phyloP scores from a whole-genome alignment of 2,797 vertebrate species.

The Anolis apletophallus region DNA sequence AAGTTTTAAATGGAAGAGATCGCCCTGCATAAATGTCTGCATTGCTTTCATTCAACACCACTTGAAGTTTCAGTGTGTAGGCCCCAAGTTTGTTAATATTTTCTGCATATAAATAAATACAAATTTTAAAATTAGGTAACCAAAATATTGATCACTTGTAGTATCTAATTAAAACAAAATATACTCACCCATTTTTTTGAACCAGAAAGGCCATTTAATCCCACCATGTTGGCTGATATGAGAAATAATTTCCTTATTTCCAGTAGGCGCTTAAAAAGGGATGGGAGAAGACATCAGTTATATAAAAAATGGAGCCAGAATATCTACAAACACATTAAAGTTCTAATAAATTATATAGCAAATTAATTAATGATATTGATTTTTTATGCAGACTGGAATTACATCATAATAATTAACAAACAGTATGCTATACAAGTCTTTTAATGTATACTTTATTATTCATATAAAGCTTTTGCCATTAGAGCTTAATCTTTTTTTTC shows the following conservation, averaged over 20 bases:
- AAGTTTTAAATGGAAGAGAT: constrained; percentile 82
- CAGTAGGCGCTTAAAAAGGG: constrained; percentile 78
- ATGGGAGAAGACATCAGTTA: constrained; percentile 29
- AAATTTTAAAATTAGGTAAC: constrained; percentile 56
- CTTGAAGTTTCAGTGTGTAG: constrained; percentile 86
- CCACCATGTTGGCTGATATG: constrained; percentile 82
- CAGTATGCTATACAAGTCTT: not conserved
- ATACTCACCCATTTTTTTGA: constrained; percentile 89
- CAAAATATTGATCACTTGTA: constrained; percentile 35
- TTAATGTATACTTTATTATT: not conserved
- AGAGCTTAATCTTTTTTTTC: not conserved
- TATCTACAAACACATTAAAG: not conserved
- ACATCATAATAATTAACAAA: too few species aligned
- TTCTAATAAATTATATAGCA: not conserved
- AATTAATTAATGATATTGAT: too few species aligned
- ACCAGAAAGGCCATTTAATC: constrained; percentile 87
- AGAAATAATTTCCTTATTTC: constrained; percentile 79
- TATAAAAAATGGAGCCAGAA: not conserved
- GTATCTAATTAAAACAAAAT: constrained; percentile 28
- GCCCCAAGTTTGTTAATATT: constrained; percentile 83
- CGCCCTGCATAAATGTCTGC: constrained; percentile 78
- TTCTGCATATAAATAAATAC: constrained; percentile 75
- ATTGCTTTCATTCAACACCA: constrained; percentile 83
- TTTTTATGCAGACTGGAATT: too few species aligned
- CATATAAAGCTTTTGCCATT: not conserved